A percentile compares a stretch with the other conserved stretches of the same genome.
phyloP scores from a whole-genome alignment of 2,797 vertebrate species.

The Babyrousa celebensis region DNA sequence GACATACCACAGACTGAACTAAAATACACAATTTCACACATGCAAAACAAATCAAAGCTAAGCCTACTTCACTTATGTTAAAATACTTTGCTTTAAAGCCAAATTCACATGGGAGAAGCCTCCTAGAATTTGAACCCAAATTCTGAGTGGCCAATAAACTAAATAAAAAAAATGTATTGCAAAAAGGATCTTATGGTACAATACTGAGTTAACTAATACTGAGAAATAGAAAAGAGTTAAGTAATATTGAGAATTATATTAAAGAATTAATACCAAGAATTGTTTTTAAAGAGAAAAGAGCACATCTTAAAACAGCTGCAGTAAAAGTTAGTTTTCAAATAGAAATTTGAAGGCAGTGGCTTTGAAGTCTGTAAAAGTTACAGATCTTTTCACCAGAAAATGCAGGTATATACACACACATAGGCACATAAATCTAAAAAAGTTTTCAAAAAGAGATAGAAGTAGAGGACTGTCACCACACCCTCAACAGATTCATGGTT shows the following conservation, averaged over 20 bases:
- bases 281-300: neutral
- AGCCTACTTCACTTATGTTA: neutral
- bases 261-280: too few relatives aligned
- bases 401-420: neutral
- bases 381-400: neutral
- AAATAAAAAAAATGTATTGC: neutral
- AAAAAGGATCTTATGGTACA: neutral
- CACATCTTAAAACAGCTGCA: neutral
- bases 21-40: neutral
- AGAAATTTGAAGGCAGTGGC: conserved; percentile 9
- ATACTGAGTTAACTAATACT: neutral
- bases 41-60: neutral
- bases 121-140: neutral
- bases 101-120: neutral
- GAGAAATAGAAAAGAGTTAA: conserved; percentile 26
- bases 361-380: neutral
- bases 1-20: neutral
- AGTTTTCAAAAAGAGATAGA: neutral
- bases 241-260: neutral
- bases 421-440: neutral
- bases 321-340: conserved; percentile 19
- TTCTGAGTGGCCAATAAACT: conserved; percentile 3
- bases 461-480: neutral
- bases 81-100: conserved; percentile 17
- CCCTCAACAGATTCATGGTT: neutral